Base-by-base conservation (phyloP, 2,113 vertebrate genomes). In the Siniperca chuatsi region DNA sequence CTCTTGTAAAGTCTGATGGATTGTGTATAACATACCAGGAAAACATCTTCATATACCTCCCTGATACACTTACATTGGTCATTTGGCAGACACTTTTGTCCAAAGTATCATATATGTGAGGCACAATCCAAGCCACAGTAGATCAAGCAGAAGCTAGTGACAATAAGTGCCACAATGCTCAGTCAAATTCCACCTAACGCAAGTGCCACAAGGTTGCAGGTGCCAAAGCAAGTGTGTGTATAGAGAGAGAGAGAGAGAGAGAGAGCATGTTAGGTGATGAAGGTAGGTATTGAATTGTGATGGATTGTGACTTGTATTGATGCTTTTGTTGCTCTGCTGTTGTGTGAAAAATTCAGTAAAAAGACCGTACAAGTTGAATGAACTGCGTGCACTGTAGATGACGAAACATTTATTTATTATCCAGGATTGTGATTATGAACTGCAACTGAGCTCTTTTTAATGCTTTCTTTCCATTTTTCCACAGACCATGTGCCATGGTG, bases 401-500 rank as follows among this genome's bases (percentile, higher is more conserved):
- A 55, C 25, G 35, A 52, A 72, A 3, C 23, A 6, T 18, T 25
- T 9, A 58, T 75, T 69, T 12, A 46, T 50, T 12, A 46, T 50
- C 25, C 16, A 21, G 10, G 15, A 8, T 12, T 4, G 20, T 40
- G 54, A 69, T 29, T 15, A 3, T 6, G 18, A 35, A n/a, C 33
- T 33, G 4, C 3, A 48, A n/a, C 8, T 13, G 37, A 48, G 60
- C 7, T 58, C 42, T 20, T 60, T 25, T 54, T n/a, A 54, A 8
- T 4, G 3, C 52, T 2, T n/a, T 78, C 4, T 65, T 7, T 8
- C 7, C 8, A 0, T 64, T 10, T 58, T 11, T 46, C 40, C 46
- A 33, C 91, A 99, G 98, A 93, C 98, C 98, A 0, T 99, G 98
- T 70, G 98, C 98, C 0, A 99, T 99, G 98, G 98, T 99, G 42